Conservation (phyloP, 2,888 invertebrate species). For the Pristionchus maxplancki region DNA sequence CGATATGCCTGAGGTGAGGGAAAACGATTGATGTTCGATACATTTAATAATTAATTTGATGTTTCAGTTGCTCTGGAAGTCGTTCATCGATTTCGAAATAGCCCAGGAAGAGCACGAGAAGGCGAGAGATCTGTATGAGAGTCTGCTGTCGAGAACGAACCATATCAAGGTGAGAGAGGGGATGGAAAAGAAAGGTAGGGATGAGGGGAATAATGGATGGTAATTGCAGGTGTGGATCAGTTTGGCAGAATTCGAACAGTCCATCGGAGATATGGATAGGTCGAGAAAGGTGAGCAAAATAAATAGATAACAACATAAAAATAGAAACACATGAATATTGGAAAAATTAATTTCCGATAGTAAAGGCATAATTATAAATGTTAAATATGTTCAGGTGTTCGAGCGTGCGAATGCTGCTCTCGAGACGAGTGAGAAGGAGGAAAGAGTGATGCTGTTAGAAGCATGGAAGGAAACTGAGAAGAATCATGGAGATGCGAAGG, state of each 20-base stretch:
- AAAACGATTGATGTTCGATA: too few relatives aligned
- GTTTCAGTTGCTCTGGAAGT: conserved; percentile 90
- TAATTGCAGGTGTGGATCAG: conserved; percentile 89
- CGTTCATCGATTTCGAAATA: conserved; percentile 98
- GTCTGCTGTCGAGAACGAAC: conserved; percentile 91
- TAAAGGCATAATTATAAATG: background rate
- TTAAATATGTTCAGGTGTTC: conserved; percentile 54
- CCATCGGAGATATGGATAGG: conserved; percentile 77
- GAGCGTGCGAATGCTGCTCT: conserved; percentile 88
- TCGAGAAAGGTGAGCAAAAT: conserved; percentile 81
- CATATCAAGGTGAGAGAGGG: conserved; percentile 90
- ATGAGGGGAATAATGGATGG: too few relatives aligned
- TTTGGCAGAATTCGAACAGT: conserved; percentile 94
- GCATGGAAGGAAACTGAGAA: conserved; percentile 96
- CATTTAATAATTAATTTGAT: background rate
- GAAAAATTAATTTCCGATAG: too few relatives aligned
- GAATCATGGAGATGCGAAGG: conserved; percentile 77
- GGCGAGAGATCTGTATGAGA: conserved; percentile 92
- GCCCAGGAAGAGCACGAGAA: conserved; percentile 91
- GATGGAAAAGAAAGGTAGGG: too few relatives aligned
- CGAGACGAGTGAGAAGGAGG: conserved; percentile 85
- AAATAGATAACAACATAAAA: too few relatives aligned
- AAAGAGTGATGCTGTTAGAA: conserved; percentile 92
- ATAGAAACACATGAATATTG: too few relatives aligned
- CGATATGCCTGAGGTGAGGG: conserved; percentile 94